Evolutionary conservation across 2,888 invertebrate genomes (phyloP), one percentile per base, ranked within the genome.

Genomic region (Cotesia congregata): DNA sequence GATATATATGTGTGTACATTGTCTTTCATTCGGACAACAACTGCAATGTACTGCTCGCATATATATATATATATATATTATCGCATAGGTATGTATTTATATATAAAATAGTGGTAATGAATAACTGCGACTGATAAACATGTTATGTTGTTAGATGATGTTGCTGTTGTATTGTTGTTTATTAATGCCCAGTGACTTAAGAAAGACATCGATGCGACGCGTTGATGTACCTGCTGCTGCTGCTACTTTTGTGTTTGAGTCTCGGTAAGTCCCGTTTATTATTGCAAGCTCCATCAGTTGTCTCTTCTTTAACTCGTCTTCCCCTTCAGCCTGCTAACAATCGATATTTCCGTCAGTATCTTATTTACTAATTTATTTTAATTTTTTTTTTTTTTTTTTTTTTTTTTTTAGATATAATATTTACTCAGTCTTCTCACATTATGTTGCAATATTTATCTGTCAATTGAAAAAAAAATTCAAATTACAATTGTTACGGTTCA

Each of bases 221-320:
- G 65, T 65, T 20, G 62, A 62, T 73, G 88, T 92, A 95, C 96
- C 96, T 94, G 95, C 94, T 84, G 94, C 94, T 87, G 95, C 93
- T 84, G 94, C 94, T 85, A 95, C 95, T 91, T 97, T 97, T 84
- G 95, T 93, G 90, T 96, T 97, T 79, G 97, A 97, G 91, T 98
- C 98, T 90, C 99, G 94, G 92, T 99, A 99, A 75, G 99, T 99
- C 90, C 99, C 99, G 90, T 99, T 99, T 90, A 99, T 98, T 88
- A 99, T 99, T 88, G 99, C 99, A 90, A 99, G 92, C 91, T 99
- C 99, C 99, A 99, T 99, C 86, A 99, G 93, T 91, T 99, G 99
- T 90, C 98, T 94, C 91, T 99, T 98, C 93, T 99, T 99, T 89
- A 99, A 92, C 90, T 99, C 99, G 91, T 99, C 99, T 92, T 99